Conservation (phyloP, 30 jellyfish, hydroid and myxozoan species). For the Rhopilema esculentum region DNA sequence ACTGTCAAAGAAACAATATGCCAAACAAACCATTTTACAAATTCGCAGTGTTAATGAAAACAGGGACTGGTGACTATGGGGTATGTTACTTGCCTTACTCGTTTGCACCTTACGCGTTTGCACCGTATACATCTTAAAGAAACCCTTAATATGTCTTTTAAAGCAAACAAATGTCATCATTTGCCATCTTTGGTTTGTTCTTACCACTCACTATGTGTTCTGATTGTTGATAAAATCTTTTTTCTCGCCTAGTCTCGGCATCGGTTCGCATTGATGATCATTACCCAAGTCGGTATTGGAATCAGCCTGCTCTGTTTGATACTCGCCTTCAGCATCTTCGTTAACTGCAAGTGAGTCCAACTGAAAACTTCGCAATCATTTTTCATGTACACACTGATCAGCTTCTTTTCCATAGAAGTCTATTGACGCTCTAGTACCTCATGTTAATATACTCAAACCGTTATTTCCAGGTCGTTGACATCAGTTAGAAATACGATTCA, state of each 20-base stretch:
- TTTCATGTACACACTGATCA: too few relatives aligned
- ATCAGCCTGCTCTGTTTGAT: slow-evolving; percentile 76
- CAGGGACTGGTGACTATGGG: slow-evolving; percentile 19
- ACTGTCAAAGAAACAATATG: slow-evolving; percentile 59
- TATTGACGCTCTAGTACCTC: not conserved
- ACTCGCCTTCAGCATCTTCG: slow-evolving; percentile 72
- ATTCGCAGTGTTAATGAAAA: slow-evolving; percentile 80
- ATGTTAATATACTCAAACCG: too few relatives aligned
- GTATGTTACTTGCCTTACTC: too few relatives aligned
- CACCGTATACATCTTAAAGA: too few relatives aligned
- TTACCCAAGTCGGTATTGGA: slow-evolving; percentile 82
- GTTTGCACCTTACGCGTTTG: too few relatives aligned
- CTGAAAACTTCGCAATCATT: too few relatives aligned
- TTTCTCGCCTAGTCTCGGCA: slow-evolving; percentile 54
- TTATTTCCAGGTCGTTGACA: slow-evolving; percentile 62
- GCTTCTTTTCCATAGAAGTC: too few relatives aligned
- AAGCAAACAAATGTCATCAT: too few relatives aligned
- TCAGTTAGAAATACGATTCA: slow-evolving; percentile 83
- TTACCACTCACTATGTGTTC: too few relatives aligned
- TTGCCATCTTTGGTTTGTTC: too few relatives aligned
- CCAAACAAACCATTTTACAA: slow-evolving; percentile 74
- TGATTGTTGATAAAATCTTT: too few relatives aligned
- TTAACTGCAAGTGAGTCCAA: slow-evolving; percentile 72
- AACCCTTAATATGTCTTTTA: too few relatives aligned
- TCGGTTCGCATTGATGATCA: slow-evolving; percentile 54